Evolutionary conservation across 2,888 invertebrate species (phyloP).

Genomic region (Drosophila nigricruria): DNA sequence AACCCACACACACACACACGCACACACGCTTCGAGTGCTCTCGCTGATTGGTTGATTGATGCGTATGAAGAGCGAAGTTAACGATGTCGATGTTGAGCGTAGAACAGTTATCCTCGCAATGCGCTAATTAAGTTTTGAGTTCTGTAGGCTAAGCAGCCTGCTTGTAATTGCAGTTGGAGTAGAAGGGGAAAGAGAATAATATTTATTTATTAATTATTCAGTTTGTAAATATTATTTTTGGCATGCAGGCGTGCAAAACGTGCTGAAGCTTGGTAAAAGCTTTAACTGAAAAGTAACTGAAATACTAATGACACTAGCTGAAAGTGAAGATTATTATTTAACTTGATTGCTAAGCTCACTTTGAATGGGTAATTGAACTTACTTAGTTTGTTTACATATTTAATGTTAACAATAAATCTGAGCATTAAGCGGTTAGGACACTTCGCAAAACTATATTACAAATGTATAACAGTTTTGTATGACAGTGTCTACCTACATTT

Average conservation of each 20-base stretch:
- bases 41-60: slow-evolving; percentile 13
- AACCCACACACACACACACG: slow-evolving; percentile 9
- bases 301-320: background rate
- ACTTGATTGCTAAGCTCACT: background rate
- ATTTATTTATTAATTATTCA: slow-evolving; percentile 44
- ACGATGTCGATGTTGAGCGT: slow-evolving; percentile 9
- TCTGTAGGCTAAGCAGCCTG: slow-evolving; percentile 46
- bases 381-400: no score
- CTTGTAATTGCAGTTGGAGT: background rate
- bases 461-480: background rate
- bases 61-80: slow-evolving; percentile 22
- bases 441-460: background rate
- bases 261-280: slow-evolving; percentile 1
- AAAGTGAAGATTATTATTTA: background rate
- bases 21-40: slow-evolving; percentile 20
- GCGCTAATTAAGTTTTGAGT: slow-evolving; percentile 29
- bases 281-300: background rate
- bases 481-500: no score
- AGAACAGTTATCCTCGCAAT: slow-evolving; percentile 43
- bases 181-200: slow-evolving; percentile 40
- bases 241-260: slow-evolving; percentile 55
- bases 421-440: no score
- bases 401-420: no score
- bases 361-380: no score
- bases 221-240: slow-evolving; percentile 28